Conservation (phyloP, 2,113 vertebrate species). For the Spheniscus mendiculus region DNA sequence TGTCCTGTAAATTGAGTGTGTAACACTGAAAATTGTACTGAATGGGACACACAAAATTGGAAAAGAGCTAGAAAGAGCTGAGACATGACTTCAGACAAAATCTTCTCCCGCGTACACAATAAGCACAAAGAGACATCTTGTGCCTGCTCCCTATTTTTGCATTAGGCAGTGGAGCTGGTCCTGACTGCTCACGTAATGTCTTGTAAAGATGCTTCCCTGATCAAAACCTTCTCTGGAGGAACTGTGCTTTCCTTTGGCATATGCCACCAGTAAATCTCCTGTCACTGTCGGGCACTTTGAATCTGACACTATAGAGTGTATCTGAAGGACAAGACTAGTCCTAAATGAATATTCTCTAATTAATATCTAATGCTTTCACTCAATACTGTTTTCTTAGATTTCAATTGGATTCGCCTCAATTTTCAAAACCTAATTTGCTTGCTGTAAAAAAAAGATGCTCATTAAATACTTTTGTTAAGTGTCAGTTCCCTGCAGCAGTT, state of each 20-base stretch:
- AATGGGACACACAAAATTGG: not conserved
- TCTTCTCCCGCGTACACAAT: not conserved
- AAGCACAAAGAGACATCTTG: not conserved
- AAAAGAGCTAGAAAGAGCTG: not conserved
- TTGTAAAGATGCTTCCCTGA: not conserved
- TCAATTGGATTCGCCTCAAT: not conserved
- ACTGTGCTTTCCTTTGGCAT: not conserved
- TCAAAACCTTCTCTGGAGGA: not conserved
- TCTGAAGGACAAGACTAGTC: not conserved
- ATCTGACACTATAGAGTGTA: not conserved
- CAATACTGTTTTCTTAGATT: not conserved
- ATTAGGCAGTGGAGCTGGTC: not conserved
- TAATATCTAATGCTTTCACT: not conserved
- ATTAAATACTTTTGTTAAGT: not conserved
- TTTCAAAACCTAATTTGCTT: not conserved
- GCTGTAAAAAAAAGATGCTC: not conserved
- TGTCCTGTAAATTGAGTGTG: not conserved
- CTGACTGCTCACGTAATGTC: not conserved
- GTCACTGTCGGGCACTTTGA: not conserved
- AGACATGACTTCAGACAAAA: not conserved
- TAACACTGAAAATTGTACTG: not conserved
- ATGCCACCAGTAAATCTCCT: not conserved
- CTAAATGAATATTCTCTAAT: not conserved
- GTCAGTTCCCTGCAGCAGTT: constrained; percentile 5
- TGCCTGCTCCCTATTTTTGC: not conserved